phyloP scores from a whole-genome alignment of 1,140 invertebrate species.

The Orchestia grillus region DNA sequence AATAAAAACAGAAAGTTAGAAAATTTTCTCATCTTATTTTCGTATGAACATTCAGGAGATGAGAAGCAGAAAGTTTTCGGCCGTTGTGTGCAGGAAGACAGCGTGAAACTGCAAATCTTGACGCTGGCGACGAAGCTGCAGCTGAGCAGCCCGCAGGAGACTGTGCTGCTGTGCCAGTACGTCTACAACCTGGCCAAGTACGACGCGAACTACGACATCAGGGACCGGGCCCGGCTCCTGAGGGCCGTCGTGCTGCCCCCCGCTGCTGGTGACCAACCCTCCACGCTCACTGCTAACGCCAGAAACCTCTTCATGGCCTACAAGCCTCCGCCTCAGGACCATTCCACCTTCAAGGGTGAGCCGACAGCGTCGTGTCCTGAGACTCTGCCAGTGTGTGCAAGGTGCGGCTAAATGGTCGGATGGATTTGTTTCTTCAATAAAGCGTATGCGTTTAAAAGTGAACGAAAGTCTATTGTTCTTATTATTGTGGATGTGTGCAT shows the following conservation, averaged over 20 bases:
- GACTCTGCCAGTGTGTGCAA: background rate
- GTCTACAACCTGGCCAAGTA: constrained; percentile 97
- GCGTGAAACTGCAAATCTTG: constrained; percentile 95
- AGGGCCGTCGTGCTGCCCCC: constrained; percentile 83
- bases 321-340: constrained; percentile 91
- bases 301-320: constrained; percentile 89
- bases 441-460: too few species aligned
- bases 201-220: constrained; percentile 97
- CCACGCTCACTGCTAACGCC: constrained; percentile 79
- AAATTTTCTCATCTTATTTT: too few species aligned
- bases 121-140: constrained; percentile 96
- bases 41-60: too few species aligned
- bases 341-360: constrained; percentile 79
- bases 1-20: too few species aligned
- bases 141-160: constrained; percentile 89
- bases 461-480: too few species aligned
- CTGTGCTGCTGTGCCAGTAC: constrained; percentile 90
- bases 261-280: constrained; percentile 71
- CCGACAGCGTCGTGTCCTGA: background rate
- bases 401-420: too few species aligned
- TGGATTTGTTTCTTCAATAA: too few species aligned
- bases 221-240: constrained; percentile 92
- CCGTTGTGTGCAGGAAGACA: constrained; percentile 85
- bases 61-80: too few species aligned
- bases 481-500: too few species aligned